Conservation (phyloP, 2,113 vertebrate genomes). For the Eolophus roseicapilla region DNA sequence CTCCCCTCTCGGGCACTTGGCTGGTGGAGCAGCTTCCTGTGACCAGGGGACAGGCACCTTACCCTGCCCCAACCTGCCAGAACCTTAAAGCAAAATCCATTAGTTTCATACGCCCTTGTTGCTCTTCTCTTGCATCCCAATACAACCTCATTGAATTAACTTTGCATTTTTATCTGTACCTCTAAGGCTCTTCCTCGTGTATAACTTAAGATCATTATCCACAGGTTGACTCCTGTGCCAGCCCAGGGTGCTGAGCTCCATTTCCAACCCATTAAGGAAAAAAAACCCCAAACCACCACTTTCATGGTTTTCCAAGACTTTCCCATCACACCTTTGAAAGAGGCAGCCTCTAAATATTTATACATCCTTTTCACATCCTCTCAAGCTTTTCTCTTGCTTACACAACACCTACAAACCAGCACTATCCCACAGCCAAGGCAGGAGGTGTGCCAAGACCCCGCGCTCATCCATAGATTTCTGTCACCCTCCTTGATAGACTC, state of each 20-base stretch:
- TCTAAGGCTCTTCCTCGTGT: neutral
- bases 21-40: neutral
- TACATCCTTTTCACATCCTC: neutral
- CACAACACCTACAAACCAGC: neutral
- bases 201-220: neutral
- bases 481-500: neutral
- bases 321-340: neutral
- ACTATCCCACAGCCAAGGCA: neutral
- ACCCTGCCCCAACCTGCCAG: neutral
- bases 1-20: neutral
- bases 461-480: neutral
- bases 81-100: neutral
- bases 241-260: neutral
- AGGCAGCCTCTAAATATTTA: neutral
- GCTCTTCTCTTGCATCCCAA: neutral
- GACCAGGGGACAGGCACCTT: neutral
- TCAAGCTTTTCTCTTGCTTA: neutral
- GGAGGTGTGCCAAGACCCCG: neutral
- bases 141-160: neutral
- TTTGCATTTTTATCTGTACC: neutral
- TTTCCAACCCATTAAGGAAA: neutral
- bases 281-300: neutral
- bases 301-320: neutral
- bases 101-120: accelerated
- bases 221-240: neutral